Conservation (phyloP, 2,113 vertebrate genomes). For the Actenoides hombroni region DNA sequence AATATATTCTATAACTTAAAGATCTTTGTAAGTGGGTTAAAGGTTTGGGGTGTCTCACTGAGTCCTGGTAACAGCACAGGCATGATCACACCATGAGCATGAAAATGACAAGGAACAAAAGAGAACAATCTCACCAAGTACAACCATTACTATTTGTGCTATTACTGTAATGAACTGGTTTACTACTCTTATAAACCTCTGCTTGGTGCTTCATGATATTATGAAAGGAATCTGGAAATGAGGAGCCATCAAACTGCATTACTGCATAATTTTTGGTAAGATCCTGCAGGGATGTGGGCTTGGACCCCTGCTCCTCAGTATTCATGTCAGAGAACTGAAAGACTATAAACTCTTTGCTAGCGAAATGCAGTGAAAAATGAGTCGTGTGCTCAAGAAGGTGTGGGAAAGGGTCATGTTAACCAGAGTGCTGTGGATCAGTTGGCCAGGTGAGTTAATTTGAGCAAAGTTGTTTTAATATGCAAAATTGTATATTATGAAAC, state of each 20-base stretch:
- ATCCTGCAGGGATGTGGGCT: neutral
- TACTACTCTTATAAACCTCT: neutral
- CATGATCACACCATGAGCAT: neutral
- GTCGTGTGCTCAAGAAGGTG: neutral
- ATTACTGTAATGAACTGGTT: neutral
- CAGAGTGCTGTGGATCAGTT: neutral
- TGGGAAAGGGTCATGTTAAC: constrained; percentile 10
- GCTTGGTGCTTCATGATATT: neutral
- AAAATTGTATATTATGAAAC: neutral
- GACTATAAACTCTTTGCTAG: neutral
- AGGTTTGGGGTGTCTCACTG: neutral
- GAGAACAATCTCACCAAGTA: neutral
- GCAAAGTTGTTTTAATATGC: neutral
- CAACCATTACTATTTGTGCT: neutral
- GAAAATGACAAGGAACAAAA: neutral
- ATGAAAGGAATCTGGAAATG: neutral
- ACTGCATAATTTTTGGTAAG: neutral
- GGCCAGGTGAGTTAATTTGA: neutral
- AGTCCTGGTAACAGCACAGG: neutral
- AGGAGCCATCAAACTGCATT: neutral
- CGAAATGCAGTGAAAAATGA: constrained; percentile 16
- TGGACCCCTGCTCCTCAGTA: neutral
- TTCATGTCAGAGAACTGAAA: neutral
- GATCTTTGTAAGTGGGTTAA: neutral
- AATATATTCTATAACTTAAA: neutral